Base-by-base conservation (phyloP, 2,113 vertebrate species). In the Ophthalmotilapia sp. region DNA sequence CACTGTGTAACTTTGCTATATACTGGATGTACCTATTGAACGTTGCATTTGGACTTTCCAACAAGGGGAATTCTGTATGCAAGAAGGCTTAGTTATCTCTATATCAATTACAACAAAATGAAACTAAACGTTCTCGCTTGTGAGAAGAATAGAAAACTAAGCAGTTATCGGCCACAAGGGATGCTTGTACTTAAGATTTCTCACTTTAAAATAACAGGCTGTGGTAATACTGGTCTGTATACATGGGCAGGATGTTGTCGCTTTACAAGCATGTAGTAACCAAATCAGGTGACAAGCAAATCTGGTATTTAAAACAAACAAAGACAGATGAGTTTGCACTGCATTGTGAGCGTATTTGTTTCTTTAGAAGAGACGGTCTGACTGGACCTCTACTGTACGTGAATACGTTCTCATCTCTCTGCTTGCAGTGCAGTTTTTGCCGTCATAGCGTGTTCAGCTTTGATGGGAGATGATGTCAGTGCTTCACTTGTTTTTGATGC, bases 371-470 rank as follows among this genome's bases (percentile, higher is more conserved):
- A 31, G 26, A 60, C 26, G 1, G 56, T 60, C 29, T 62, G 29
- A 62, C 58, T 62, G 58, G 58, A 19, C 29, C 15, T 62, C 15
- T 19, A 6, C 15, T 60, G 29, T 33, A 58, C 1, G 2, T 31
- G 26, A 58, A 29, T 11, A 54, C 2, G 1, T 56, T 3, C 19
- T 7, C 56, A 60, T 1, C 29, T 60, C 2, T 31, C 56, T 31
- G 29, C 56, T 17, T 33, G 58, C 31, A 10, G 31, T 62, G 31
- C 58, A 36, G 31, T 62, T 36, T 58, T 36, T 62, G 58, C 15
- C 15, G 0, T 33, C 58, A 33, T 62, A 62, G 15, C 3, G 5
- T n/a, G 6, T 11, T 19, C 2, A 36, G 31, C 31, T 11, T 62
- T 62, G 31, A 62, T 19, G 6, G 17, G 31, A 33, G 17, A 36